Conservation (phyloP, 2,797 vertebrate genomes). For the Myotis daubentonii region DNA sequence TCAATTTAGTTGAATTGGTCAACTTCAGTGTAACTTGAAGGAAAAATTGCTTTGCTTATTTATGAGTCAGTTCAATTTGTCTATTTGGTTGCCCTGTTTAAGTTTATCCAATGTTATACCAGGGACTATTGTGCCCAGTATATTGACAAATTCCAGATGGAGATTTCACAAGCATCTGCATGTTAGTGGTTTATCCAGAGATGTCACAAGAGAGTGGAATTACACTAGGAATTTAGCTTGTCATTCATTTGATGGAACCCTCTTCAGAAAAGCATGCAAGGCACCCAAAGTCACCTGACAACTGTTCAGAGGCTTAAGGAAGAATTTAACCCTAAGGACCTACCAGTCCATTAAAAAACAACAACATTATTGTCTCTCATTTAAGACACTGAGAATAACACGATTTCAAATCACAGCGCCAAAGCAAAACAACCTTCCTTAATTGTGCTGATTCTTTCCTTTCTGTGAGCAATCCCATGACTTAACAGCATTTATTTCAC, state of each 20-base stretch:
- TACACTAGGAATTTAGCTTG: not conserved
- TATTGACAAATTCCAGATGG: not conserved
- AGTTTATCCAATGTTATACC: not conserved
- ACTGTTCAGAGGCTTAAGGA: not conserved
- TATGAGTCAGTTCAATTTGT: not conserved
- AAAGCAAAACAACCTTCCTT: not conserved
- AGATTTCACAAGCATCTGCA: constrained; percentile 9
- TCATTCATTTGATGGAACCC: not conserved
- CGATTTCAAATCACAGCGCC: constrained; percentile 24
- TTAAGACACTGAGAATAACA: not conserved
- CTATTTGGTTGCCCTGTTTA: not conserved
- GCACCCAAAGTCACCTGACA: not conserved
- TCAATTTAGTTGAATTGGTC: not conserved
- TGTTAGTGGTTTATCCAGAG: not conserved
- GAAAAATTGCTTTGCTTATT: constrained; percentile 1
- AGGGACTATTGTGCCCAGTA: not conserved
- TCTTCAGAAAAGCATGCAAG: not conserved
- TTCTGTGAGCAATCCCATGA: not conserved
- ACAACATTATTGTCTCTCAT: not conserved
- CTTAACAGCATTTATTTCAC: not conserved
- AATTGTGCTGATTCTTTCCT: not conserved
- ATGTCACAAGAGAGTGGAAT: not conserved
- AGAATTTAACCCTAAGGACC: not conserved
- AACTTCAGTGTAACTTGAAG: not conserved
- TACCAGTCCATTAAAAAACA: not conserved